Evolutionary conservation across 2,888 invertebrate species (phyloP), one percentile per base, ranked within the genome.

Genomic region (Parasteatoda lunata): DNA sequence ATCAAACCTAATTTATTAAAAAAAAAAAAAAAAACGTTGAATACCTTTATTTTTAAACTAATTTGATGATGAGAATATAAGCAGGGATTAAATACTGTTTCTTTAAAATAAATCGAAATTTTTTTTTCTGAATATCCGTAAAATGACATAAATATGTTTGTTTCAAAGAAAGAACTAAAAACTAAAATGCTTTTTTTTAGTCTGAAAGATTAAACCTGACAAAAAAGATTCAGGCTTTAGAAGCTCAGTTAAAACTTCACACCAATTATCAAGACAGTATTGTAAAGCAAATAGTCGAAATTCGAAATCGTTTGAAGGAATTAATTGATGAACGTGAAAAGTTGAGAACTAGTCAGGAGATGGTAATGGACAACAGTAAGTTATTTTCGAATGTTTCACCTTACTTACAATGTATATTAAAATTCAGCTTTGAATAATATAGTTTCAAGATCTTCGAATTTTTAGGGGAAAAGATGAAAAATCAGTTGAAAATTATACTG

Each of bases 191-290:
- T 52, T 72, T 30, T 51, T 72, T 80, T 64, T 70, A 85, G 85
- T 71, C 80, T 13, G 80, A 85, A 71, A 80, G 76, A 15, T 11
- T 80, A 64, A 80, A 64, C 9, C 54, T 77, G 3, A 30, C 59
- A 0, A 85, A 80, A 7, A 75, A 80, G 11, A 72, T 80, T 52
- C 85, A 85, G 66, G 79, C 79, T 65, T 48, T 85, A 9, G 80
- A 85, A 71, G 85, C 79, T 0, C 79, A 85, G 11, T n/a, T 80
- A 65, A 85, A 80, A 11, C 52, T 85, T 15, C 80, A 85, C 7
- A 80, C 51, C 11, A 85, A 69, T 66, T 85, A 79, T 54, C 85
- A 85, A 70, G 77, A 85, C 15, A 77, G 54, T 5, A 80, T 85
- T 52, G 48, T 77, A 6, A 71, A 13, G 5, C 80, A 85, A 30